A percentile compares a stretch with the other conserved stretches of the same genome.
These are phyloP conservation scores for Hucho hucho DNA, from an alignment of 2,113 vertebrate species.

Conservation along the genomic window DNA sequence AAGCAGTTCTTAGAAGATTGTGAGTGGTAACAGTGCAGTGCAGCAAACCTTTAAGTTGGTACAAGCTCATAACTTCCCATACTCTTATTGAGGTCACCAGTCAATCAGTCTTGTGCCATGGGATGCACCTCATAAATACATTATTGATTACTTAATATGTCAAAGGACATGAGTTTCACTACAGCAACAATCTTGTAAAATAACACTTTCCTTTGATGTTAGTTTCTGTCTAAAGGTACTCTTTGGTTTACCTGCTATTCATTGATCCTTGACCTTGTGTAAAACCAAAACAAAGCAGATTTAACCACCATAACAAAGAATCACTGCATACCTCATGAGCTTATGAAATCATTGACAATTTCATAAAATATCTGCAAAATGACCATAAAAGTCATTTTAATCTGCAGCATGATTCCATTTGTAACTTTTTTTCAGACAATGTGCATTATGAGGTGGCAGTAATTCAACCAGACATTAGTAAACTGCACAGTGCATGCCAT, in stretches of 20 bases:
- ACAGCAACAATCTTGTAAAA: constrained; percentile 29
- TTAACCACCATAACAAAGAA: neutral
- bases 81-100: constrained; percentile 26
- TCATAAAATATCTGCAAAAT: neutral
- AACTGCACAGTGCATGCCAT: too few relatives aligned
- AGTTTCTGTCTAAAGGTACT: neutral
- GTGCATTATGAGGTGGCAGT: too few relatives aligned
- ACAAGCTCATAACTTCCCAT: neutral
- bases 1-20: neutral
- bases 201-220: constrained; percentile 25
- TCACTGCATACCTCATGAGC: neutral
- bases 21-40: constrained; percentile 15
- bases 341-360: constrained; percentile 9
- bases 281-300: neutral
- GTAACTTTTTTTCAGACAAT: too few relatives aligned
- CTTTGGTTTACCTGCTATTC: constrained; percentile 15
- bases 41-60: neutral
- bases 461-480: too few relatives aligned
- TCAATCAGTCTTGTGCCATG: constrained; percentile 18
- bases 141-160: constrained; percentile 29
- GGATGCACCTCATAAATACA: constrained; percentile 38
- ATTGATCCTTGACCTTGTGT: neutral
- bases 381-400: too few relatives aligned
- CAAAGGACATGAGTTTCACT: constrained; percentile 7
- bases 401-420: too few relatives aligned